A percentile compares a stretch with the other conserved stretches of the same genome.
Evolutionary conservation across 2,888 invertebrate genomes (phyloP).

Genomic region (Iselma pallidipennis): DNA sequence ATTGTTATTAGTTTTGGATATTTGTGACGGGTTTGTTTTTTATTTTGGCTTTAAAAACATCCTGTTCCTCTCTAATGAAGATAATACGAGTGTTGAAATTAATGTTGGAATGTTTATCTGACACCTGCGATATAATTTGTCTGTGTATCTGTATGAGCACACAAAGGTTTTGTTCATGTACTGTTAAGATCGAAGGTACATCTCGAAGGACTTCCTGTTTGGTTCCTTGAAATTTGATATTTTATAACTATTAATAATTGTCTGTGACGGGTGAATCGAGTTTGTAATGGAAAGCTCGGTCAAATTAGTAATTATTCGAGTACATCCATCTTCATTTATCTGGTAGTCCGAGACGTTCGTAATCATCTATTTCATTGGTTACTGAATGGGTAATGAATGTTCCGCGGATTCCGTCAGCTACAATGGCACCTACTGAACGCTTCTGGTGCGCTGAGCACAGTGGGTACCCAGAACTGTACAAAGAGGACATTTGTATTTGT

Average conservation of each 20-base stretch:
- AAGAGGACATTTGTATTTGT: conserved; percentile 60
- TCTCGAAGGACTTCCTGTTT: background rate
- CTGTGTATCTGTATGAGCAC: background rate
- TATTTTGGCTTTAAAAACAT: background rate
- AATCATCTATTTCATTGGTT: conserved; percentile 60
- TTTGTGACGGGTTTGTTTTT: background rate
- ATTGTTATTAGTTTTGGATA: background rate
- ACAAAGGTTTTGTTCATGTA: background rate
- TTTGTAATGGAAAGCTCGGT: conserved; percentile 55
- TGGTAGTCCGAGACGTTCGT: conserved; percentile 55
- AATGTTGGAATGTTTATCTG: background rate
- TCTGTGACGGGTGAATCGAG: conserved; percentile 41
- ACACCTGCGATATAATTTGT: background rate
- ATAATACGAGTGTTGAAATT: no score
- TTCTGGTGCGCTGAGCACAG: conserved; percentile 52
- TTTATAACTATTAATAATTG: conserved; percentile 46
- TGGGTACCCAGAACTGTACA: conserved; percentile 57
- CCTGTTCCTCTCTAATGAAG: background rate
- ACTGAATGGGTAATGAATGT: conserved; percentile 58
- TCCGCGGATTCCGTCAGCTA: conserved; percentile 55
- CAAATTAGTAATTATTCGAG: conserved; percentile 58
- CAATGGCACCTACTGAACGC: conserved; percentile 54
- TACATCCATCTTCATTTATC: conserved; percentile 57
- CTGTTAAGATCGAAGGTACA: background rate
- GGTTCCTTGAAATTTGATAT: conserved; percentile 33